A percentile compares a stretch with the other conserved stretches of the same genome.
Conservation (phyloP, 2,888 invertebrate genomes). For the Cerastis rubricosa region DNA sequence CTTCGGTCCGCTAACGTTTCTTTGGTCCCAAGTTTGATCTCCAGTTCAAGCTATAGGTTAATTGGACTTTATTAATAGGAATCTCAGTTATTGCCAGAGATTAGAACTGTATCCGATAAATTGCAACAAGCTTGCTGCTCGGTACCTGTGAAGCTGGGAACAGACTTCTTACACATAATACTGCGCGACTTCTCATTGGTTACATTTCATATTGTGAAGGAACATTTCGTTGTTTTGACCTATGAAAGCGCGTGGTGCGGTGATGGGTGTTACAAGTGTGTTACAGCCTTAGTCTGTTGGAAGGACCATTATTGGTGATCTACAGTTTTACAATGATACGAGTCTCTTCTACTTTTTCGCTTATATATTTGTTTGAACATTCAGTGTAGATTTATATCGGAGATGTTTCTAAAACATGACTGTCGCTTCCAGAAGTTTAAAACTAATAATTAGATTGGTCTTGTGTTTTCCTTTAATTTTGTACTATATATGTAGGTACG, state of each 20-base stretch:
- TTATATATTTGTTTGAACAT: constrained; percentile 30
- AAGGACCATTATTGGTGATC: constrained; percentile 55
- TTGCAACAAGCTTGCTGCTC: constrained; percentile 55
- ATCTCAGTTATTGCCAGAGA: constrained; percentile 61
- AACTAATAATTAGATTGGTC: not conserved
- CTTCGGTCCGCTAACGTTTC: constrained; percentile 28
- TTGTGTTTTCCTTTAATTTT: not conserved
- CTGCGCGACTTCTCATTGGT: constrained; percentile 8
- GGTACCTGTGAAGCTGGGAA: constrained; percentile 24
- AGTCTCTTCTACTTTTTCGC: constrained; percentile 26
- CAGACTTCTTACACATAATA: constrained; percentile 2
- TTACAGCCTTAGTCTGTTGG: not conserved
- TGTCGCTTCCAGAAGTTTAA: not conserved
- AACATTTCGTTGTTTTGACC: constrained; percentile 13
- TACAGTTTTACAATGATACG: constrained; percentile 43
- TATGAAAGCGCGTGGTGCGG: not conserved
- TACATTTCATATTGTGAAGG: not conserved
- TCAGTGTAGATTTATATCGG: constrained; percentile 42
- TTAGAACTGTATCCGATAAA: constrained; percentile 59
- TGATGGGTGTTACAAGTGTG: constrained; percentile 15
- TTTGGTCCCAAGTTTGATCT: constrained; percentile 45
- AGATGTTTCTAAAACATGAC: constrained; percentile 2
- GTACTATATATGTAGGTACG: not conserved
- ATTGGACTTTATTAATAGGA: constrained; percentile 63
- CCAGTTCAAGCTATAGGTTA: constrained; percentile 60